Conservation (phyloP, 2,888 invertebrate species). For the Octonoba sinensis region DNA sequence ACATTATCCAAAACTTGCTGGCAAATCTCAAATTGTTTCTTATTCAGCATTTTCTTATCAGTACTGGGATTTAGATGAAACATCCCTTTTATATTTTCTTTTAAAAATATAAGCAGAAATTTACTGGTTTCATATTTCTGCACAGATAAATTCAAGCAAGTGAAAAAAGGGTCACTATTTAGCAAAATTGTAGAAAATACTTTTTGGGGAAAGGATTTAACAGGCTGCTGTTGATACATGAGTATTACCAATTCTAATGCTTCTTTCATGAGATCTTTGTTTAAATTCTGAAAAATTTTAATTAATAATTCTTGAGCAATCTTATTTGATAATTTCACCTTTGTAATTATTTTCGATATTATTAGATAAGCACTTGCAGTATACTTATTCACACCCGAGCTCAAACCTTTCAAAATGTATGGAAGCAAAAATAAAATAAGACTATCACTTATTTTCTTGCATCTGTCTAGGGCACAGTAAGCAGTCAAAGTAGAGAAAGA, state of each 20-base stretch:
- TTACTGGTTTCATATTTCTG: slow-evolving; percentile 1
- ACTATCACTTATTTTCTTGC: slow-evolving; percentile 75
- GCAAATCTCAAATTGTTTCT: not conserved
- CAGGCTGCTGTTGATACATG: slow-evolving; percentile 79
- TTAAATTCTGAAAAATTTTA: slow-evolving; percentile 70
- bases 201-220: slow-evolving; percentile 10
- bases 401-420: slow-evolving; percentile 80
- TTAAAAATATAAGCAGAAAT: slow-evolving; percentile 6
- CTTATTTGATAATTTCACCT: slow-evolving; percentile 72
- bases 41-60: not conserved
- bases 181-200: slow-evolving; percentile 12
- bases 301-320: slow-evolving; percentile 15
- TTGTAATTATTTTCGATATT: slow-evolving; percentile 79
- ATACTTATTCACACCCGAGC: slow-evolving; percentile 79
- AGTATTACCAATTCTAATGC: slow-evolving; percentile 79
- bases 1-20: not conserved
- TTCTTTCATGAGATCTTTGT: slow-evolving; percentile 76
- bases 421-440: slow-evolving; percentile 81
- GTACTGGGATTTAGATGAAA: not conserved
- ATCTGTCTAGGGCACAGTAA: slow-evolving; percentile 79
- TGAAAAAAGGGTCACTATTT: not conserved
- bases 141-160: not conserved
- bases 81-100: not conserved
- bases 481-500: slow-evolving; percentile 85
- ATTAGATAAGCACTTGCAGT: slow-evolving; percentile 82